Conservation (phyloP, 2,888 invertebrate species). For the Lasioglossum vierecki region DNA sequence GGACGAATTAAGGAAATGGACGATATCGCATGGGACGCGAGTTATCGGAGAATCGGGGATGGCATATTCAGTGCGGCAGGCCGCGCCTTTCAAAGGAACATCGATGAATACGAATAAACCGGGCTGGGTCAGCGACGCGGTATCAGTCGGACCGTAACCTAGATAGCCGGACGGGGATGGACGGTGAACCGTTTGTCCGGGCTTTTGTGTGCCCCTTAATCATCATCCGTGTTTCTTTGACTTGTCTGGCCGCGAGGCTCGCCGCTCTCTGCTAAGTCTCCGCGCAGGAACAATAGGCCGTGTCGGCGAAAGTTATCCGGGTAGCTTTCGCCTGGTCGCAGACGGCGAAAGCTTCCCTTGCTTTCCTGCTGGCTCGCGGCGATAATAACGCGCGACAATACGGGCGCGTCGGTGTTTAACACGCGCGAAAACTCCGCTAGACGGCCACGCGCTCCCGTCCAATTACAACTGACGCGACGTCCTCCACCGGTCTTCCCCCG, state of each 20-base stretch:
- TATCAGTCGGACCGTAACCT: constrained; percentile 25
- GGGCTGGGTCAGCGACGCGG: constrained; percentile 36
- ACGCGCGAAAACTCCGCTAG: constrained; percentile 11
- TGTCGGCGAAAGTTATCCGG: constrained; percentile 55
- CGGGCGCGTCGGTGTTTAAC: constrained; percentile 5
- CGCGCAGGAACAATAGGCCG: constrained; percentile 52
- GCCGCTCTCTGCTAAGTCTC: constrained; percentile 27
- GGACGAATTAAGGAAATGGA: constrained; percentile 1
- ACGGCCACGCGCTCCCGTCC: background rate
- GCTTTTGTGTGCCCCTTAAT: constrained; percentile 66
- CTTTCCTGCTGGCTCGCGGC: constrained; percentile 13
- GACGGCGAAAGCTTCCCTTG: background rate
- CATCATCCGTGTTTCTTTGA: constrained; percentile 57
- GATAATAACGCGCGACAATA: constrained; percentile 25
- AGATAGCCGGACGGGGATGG: constrained; percentile 28
- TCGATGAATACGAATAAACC: constrained; percentile 15
- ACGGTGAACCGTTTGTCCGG: constrained; percentile 39
- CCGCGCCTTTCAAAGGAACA: constrained; percentile 11
- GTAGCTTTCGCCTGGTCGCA: constrained; percentile 20
- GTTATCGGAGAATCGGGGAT: constrained; percentile 2
- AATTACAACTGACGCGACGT: background rate
- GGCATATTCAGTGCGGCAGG: background rate
- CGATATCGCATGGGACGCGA: background rate
- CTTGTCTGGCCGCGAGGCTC: constrained; percentile 38
- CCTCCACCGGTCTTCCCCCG: background rate